phyloP scores from a whole-genome alignment of 1,140 invertebrate genomes.

The Formica exsecta region DNA sequence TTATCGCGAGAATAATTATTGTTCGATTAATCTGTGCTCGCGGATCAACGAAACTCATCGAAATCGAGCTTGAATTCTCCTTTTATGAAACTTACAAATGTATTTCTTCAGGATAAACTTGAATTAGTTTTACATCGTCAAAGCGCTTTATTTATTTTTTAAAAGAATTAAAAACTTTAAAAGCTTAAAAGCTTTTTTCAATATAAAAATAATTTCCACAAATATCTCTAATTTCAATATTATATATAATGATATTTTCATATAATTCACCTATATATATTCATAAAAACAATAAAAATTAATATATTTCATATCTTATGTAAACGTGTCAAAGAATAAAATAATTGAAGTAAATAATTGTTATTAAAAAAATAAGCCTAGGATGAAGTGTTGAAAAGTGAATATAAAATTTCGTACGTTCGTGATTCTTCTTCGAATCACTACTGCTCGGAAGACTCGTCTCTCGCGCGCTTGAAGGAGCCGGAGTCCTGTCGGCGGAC shows the following conservation, averaged over 20 bases:
- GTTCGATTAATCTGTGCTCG: not conserved
- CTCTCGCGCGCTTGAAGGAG: constrained; percentile 61
- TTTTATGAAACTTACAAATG: not conserved
- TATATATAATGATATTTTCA: not conserved
- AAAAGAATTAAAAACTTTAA: constrained; percentile 10
- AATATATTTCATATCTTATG: not conserved
- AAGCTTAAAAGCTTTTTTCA: too few relatives aligned
- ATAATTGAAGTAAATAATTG: not conserved
- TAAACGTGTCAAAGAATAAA: not conserved
- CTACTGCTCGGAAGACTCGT: constrained; percentile 27
- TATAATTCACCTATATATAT: not conserved
- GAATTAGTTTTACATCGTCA: not conserved
- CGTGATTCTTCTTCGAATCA: constrained; percentile 14
- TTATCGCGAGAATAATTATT: constrained; percentile 17
- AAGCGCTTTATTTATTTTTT: not conserved
- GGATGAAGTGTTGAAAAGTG: not conserved
- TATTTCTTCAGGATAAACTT: not conserved
- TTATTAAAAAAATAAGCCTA: not conserved
- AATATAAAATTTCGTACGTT: not conserved
- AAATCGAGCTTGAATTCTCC: not conserved
- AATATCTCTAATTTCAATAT: not conserved
- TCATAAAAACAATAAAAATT: not conserved
- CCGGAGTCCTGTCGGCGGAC: constrained; percentile 64
- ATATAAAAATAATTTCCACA: not conserved
- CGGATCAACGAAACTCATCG: constrained; percentile 9